Percentiles rank a stretch among this genome's conserved stretches.
phyloP scores from a whole-genome alignment of 2,797 vertebrate genomes.

The Chrysocyon brachyurus region DNA sequence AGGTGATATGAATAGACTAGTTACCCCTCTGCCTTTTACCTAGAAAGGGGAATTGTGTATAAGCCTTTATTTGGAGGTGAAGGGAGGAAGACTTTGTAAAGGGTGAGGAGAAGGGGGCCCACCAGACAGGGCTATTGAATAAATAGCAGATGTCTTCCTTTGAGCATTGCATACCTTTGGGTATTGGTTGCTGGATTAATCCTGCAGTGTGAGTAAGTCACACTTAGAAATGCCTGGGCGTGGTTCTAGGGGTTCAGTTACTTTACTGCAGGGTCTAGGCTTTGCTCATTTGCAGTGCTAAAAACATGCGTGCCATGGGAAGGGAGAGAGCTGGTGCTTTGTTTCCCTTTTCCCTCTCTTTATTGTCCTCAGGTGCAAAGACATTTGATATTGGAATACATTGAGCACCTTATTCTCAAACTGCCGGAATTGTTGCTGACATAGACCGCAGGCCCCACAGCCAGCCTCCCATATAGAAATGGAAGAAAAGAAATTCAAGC shows the following conservation, averaged over 20 bases:
- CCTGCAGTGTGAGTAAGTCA: constrained; percentile 20
- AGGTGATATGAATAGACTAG: background rate
- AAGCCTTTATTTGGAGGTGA: background rate
- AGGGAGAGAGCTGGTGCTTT: constrained; percentile 26
- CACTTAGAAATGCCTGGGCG: background rate
- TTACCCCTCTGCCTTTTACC: background rate
- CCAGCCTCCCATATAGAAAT: constrained; percentile 5
- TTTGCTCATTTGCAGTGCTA: constrained; percentile 64
- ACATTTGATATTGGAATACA: constrained; percentile 70
- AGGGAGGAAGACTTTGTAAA: background rate
- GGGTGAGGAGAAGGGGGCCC: background rate
- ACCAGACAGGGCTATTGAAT: background rate
- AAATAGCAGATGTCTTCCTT: background rate
- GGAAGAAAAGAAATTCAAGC: constrained; percentile 68
- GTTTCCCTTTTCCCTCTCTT: constrained; percentile 13
- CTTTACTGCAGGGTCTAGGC: background rate
- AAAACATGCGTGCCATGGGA: background rate
- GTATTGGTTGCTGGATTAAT: constrained; percentile 38
- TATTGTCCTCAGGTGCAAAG: constrained; percentile 38
- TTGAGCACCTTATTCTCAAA: background rate
- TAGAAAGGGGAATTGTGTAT: background rate
- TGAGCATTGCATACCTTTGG: background rate
- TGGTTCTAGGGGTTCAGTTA: constrained; percentile 53
- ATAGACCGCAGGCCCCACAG: background rate
- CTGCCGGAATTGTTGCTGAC: constrained; percentile 19